Evolutionary conservation across 1,140 invertebrate species (phyloP), one percentile per base, ranked within the genome.

Genomic region (Andricus grossulariae): DNA sequence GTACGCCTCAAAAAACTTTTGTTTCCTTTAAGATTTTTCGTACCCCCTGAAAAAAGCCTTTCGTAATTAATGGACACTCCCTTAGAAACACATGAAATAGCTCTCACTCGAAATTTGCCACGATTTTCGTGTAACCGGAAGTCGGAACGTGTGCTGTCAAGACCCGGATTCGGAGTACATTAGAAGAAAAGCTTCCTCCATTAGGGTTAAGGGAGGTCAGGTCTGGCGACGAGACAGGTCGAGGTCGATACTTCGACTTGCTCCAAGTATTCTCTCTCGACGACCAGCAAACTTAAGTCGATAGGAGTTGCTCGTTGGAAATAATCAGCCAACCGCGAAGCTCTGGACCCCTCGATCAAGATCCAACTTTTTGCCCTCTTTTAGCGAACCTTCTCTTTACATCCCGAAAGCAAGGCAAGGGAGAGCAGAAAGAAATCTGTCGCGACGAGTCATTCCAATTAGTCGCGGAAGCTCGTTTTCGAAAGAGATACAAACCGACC

Each of bases 401-500:
- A 52, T 49, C 49, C 71, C 57, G 74, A 78, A 74, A 73, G 50
- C 39, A 45, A 45, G 39, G 39, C 39, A 45, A 45, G 39, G 39
- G 39, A 45, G 39, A 45, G 39, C 1, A 45, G 39, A 77, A 80
- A 76, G 79, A 82, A 83, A 83, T 84, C 82, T 83, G 84, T 84
- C 81, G 82, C 80, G 81, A 87, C 85, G 82, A 87, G 84, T 85
- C 81, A 84, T 87, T 87, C 82, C 85, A 87, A 87, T 87, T 87
- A 87, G 80, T 45, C 39, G 25, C 6, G 82, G 72, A 78, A 78
- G 76, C 77, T 82, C 76, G 79, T 81, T 82, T 84, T 80, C 79
- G 79, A 50, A 76, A 79, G 73, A 83, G 82, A 84, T 82, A 83
- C 72, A 77, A 79, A n/a, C 19, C 19, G 55, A 57, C 55, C 25